A percentile compares a stretch with the other conserved stretches of the same genome.
Conservation (phyloP, 2,113 vertebrate species). For the Ochotona curzoniae region DNA sequence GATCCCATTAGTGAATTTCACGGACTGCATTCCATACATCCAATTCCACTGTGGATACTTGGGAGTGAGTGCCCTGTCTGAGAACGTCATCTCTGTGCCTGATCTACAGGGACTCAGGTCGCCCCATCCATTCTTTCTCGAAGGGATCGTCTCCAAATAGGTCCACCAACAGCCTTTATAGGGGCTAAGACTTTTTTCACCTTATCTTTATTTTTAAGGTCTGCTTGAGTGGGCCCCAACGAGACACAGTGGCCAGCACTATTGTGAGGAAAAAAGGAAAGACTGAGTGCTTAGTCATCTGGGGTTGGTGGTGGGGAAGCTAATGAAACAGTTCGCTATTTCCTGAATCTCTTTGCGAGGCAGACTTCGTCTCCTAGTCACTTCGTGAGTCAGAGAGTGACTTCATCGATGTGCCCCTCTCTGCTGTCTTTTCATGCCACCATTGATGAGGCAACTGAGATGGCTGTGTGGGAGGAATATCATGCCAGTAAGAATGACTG, state of each 20-base stretch:
- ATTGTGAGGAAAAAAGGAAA: not conserved
- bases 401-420: constrained; percentile 56
- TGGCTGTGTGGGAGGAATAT: constrained; percentile 58
- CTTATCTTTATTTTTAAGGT: constrained; percentile 26
- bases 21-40: not conserved
- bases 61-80: not conserved
- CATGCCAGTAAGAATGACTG: constrained; percentile 62
- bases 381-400: constrained; percentile 56
- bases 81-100: constrained; percentile 2
- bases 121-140: constrained; percentile 24
- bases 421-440: constrained; percentile 14
- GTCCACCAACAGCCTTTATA: not conserved
- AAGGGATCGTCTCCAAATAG: not conserved
- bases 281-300: not conserved
- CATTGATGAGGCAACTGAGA: constrained; percentile 63
- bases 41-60: not conserved
- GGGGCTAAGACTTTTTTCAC: not conserved
- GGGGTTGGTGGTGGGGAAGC: not conserved
- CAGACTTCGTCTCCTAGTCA: constrained; percentile 35
- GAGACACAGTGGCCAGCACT: constrained; percentile 19
- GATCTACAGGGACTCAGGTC: not conserved
- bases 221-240: not conserved
- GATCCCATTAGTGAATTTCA: not conserved
- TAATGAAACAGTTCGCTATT: constrained; percentile 7
- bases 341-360: constrained; percentile 25